phyloP scores from a whole-genome alignment of 1,140 invertebrate species.

The Pachypeltis micranthus region DNA sequence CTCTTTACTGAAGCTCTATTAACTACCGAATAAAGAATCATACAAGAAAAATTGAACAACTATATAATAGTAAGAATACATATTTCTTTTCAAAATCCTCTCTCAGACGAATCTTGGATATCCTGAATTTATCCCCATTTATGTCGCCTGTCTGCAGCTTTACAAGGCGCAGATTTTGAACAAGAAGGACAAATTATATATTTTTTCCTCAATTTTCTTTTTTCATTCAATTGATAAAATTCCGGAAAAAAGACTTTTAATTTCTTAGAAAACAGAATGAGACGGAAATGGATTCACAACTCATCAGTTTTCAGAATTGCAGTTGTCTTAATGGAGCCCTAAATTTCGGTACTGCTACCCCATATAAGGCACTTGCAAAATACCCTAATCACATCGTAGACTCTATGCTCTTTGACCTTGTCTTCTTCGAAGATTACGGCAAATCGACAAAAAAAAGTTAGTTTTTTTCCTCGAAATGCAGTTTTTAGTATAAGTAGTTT shows the following conservation, averaged over 20 bases:
- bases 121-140: slow-evolving; percentile 12
- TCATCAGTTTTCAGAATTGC: no score
- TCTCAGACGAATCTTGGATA: slow-evolving; percentile 21
- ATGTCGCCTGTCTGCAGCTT: slow-evolving; percentile 22
- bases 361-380: slow-evolving; percentile 23
- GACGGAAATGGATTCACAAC: no score
- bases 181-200: slow-evolving; percentile 11
- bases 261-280: no score
- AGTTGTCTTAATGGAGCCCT: slow-evolving; percentile 22
- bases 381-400: slow-evolving; percentile 11
- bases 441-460: background rate
- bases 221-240: no score
- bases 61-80: slow-evolving; percentile 16
- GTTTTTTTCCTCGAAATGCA: background rate
- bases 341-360: slow-evolving; percentile 20
- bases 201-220: slow-evolving; percentile 5
- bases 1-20: background rate
- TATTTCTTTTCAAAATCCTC: slow-evolving; percentile 22
- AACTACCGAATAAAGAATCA: slow-evolving; percentile 18
- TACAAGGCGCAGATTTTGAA: slow-evolving; percentile 18
- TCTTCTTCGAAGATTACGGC: background rate
- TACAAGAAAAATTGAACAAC: slow-evolving; percentile 16
- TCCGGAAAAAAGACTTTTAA: no score
- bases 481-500: slow-evolving; percentile 10
- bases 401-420: background rate